Conservation (phyloP, 1,140 invertebrate species). For the Drosophila azteca region DNA sequence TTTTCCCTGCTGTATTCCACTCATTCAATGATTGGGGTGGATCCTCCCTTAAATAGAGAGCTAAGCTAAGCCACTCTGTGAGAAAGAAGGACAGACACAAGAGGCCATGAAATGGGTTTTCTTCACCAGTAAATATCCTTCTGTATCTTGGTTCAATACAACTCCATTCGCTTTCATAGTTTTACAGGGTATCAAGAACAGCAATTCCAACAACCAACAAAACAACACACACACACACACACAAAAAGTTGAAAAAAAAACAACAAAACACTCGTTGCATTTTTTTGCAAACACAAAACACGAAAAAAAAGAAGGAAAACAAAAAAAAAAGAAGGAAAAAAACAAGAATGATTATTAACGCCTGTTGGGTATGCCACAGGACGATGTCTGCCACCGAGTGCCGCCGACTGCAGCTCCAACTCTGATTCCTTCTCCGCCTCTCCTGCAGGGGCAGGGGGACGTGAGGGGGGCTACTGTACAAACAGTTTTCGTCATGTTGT, state of each 20-base stretch:
- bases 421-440: background rate
- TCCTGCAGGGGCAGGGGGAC: background rate
- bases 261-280: conserved; percentile 51
- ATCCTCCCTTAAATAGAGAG: no score
- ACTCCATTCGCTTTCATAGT: conserved; percentile 17
- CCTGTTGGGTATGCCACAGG: conserved; percentile 80
- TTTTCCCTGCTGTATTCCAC: no score
- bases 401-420: background rate
- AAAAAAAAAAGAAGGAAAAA: conserved; percentile 34
- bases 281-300: conserved; percentile 16
- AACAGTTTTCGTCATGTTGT: conserved; percentile 68
- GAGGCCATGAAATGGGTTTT: no score
- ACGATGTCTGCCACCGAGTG: conserved; percentile 58
- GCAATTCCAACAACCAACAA: conserved; percentile 47
- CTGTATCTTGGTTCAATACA: background rate
- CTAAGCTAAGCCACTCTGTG: no score
- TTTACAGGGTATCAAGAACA: conserved; percentile 48
- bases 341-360: conserved; percentile 76
- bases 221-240: conserved; percentile 30
- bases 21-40: no score
- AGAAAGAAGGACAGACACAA: no score
- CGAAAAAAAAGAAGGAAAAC: conserved; percentile 34
- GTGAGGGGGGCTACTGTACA: conserved; percentile 69
- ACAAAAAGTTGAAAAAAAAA: conserved; percentile 35
- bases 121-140: no score